Conservation (phyloP, 2,113 vertebrate species). For the Brienomyrus brachyistius region DNA sequence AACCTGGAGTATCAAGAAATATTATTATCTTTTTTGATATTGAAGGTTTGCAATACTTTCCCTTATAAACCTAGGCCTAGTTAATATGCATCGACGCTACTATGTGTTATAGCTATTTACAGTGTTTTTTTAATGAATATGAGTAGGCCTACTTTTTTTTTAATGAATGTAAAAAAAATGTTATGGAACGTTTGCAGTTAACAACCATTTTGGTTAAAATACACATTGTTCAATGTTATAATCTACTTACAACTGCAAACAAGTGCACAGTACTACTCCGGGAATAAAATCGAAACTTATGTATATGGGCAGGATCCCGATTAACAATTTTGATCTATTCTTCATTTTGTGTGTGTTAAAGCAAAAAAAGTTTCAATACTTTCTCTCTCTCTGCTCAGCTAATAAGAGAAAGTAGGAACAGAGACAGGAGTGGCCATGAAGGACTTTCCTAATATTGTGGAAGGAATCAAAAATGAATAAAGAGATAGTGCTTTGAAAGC, state of each 20-base stretch:
- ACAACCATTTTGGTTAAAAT: not conserved
- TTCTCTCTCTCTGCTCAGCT: not conserved
- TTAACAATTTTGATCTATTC: slow-evolving; percentile 15
- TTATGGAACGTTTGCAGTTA: not conserved
- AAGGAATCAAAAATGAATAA: slow-evolving; percentile 77
- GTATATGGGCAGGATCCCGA: not conserved
- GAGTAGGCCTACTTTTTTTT: not conserved
- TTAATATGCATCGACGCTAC: not conserved
- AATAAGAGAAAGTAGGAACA: slow-evolving; percentile 9
- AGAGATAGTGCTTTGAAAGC: slow-evolving; percentile 82
- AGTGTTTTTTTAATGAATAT: not conserved
- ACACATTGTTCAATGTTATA: not conserved
- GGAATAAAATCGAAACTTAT: not conserved
- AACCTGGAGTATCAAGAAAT: not conserved
- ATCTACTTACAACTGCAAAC: not conserved
- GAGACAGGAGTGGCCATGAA: slow-evolving; percentile 43
- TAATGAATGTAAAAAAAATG: not conserved
- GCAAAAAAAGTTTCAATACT: not conserved
- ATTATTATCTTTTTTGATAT: not conserved
- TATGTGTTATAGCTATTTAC: not conserved
- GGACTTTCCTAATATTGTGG: slow-evolving; percentile 67
- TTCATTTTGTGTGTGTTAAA: slow-evolving; percentile 3
- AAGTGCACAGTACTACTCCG: not conserved
- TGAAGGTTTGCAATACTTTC: not conserved
- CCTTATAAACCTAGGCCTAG: not conserved